These are phyloP conservation scores for Stenopsyche tienmushanensis DNA, from an alignment of 1,140 invertebrate species.

Conservation along the genomic window DNA sequence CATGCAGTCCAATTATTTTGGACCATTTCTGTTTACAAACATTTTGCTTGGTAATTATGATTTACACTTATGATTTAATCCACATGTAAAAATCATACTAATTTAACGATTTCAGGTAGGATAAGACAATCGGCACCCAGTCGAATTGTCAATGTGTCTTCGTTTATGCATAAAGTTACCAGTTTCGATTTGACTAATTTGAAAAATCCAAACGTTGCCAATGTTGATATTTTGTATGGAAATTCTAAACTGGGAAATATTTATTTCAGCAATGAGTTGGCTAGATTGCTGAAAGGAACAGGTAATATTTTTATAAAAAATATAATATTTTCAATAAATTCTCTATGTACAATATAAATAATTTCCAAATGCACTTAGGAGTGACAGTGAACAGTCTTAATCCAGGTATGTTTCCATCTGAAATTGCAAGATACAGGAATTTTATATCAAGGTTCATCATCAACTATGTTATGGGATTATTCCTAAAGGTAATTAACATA, in stretches of 20 bases:
- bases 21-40: slow-evolving; percentile 66
- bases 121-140: slow-evolving; percentile 57
- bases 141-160: slow-evolving; percentile 67
- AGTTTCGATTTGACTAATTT: slow-evolving; percentile 56
- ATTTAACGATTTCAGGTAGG: slow-evolving; percentile 38
- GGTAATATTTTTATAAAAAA: slow-evolving; percentile 10
- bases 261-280: slow-evolving; percentile 60
- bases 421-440: slow-evolving; percentile 63
- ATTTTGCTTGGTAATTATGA: neutral
- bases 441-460: slow-evolving; percentile 43
- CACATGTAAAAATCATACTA: neutral
- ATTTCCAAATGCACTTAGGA: slow-evolving; percentile 36
- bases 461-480: neutral
- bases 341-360: neutral
- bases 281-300: slow-evolving; percentile 51
- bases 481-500: slow-evolving; percentile 14
- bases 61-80: neutral
- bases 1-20: slow-evolving; percentile 67
- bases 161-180: slow-evolving; percentile 59
- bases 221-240: slow-evolving; percentile 58
- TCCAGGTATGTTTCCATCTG: slow-evolving; percentile 67
- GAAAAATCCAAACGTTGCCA: slow-evolving; percentile 14
- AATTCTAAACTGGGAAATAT: slow-evolving; percentile 66
- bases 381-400: slow-evolving; percentile 64
- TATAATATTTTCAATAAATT: neutral